Evolutionary conservation across 2,113 vertebrate genomes (phyloP).

Genomic region (Ophiodon elongatus): DNA sequence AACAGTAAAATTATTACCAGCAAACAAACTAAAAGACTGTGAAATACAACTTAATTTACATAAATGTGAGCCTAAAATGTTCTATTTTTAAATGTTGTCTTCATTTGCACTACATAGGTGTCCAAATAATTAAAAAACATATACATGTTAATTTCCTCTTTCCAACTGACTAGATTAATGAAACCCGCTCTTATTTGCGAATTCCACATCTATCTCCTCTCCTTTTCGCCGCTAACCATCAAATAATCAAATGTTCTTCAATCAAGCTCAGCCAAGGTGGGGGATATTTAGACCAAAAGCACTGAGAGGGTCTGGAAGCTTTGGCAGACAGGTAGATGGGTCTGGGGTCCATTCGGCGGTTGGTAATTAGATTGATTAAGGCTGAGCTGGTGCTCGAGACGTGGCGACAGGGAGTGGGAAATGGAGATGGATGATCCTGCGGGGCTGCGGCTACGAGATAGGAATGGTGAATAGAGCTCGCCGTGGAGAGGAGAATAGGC

Average conservation of each 20-base stretch:
- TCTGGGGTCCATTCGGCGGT: conserved; percentile 57
- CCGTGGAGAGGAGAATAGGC: conserved; percentile 44
- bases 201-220: background rate
- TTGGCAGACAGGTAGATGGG: conserved; percentile 58
- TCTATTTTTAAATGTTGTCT: background rate
- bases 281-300: background rate
- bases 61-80: background rate
- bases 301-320: conserved; percentile 11
- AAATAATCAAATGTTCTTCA: conserved; percentile 3
- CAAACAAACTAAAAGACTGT: background rate
- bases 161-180: background rate
- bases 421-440: conserved; percentile 78
- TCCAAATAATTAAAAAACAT: background rate
- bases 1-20: background rate
- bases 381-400: conserved; percentile 59
- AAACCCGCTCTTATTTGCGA: background rate
- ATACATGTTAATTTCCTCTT: background rate
- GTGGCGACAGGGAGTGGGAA: conserved; percentile 60
- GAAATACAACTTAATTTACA: background rate
- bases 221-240: conserved; percentile 6
- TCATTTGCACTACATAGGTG: background rate
- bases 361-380: conserved; percentile 76
- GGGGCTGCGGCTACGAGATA: conserved; percentile 71
- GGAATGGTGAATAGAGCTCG: conserved; percentile 73
- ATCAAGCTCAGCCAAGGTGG: background rate